Percentiles rank a stretch among this genome's conserved stretches.
Evolutionary conservation across 2,888 invertebrate species (phyloP).

Genomic region (Oscheius sp.): DNA sequence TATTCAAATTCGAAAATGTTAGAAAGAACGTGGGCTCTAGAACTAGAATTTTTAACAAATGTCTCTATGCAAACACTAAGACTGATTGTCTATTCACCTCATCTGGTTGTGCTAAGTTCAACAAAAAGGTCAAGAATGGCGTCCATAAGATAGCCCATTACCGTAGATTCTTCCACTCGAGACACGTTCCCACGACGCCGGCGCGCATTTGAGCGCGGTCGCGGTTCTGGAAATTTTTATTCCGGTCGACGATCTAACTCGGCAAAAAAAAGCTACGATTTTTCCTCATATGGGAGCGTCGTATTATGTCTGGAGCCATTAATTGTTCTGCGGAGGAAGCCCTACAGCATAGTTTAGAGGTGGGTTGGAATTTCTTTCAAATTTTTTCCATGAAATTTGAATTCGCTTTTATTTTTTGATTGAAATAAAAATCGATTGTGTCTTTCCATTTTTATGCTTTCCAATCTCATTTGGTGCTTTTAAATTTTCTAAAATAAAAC

Average conservation of each 20-base stretch:
- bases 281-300: slow-evolving; percentile 36
- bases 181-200: too few species aligned
- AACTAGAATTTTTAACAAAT: too few species aligned
- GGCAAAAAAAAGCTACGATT: slow-evolving; percentile 12
- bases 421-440: neutral
- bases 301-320: slow-evolving; percentile 41
- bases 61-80: too few species aligned
- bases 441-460: neutral
- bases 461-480: neutral
- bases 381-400: neutral
- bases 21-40: too few species aligned
- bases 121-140: too few species aligned
- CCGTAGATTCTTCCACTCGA: too few species aligned
- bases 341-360: slow-evolving; percentile 41
- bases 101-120: too few species aligned
- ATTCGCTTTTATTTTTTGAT: neutral
- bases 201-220: neutral
- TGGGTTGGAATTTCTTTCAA: slow-evolving; percentile 18
- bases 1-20: too few species aligned
- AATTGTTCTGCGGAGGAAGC: slow-evolving; percentile 39
- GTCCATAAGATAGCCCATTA: too few species aligned
- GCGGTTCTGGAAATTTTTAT: neutral
- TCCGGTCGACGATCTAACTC: slow-evolving; percentile 7
- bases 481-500: neutral
- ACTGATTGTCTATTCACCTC: too few species aligned